Base-by-base conservation (phyloP, 2,888 invertebrate species). In the Drymonia ruficornis region DNA sequence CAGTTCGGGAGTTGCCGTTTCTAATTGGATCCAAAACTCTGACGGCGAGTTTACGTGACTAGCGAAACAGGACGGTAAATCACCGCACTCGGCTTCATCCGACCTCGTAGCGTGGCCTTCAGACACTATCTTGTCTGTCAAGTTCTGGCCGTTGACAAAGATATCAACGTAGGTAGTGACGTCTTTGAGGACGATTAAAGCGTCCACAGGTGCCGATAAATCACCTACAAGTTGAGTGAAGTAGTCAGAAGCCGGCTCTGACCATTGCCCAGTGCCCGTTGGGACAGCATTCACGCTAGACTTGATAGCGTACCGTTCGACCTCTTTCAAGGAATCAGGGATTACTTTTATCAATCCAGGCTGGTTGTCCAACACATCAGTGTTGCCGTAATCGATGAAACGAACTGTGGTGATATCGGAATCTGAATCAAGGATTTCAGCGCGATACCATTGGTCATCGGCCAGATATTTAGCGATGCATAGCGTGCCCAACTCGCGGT, bases 391-490 rank as follows among this genome's bases (percentile, higher is more conserved):
- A 78, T 97, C 97, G 13, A 96, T 94, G 70, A 96, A 97, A 34
- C 96, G 94, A 0, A 97, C 94, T 0, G 96, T 96, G 11, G 95
- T 96, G 40, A 96, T 95, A 61, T 96, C 96, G 7, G 94, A 93
- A 61, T 96, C 95, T 0, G 96, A 94, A 78, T 97, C 97, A 42
- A 98, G 94, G 9, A 99, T 96, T 77, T 95, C 95, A 0, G 98
- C 99, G 55, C 99, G 94, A 83, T 99, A 99, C 99, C 99, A 99
- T 62, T 94, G 94, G 42, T 96, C 95, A 78, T 99, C 98, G 1
- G 95, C 95, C 0, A 95, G 94, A 81, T 97, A 98, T 74, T 96
- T 95, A 0, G 98, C 98, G 48, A 95, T 93, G 69, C 96, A 97
- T 0, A 95, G 74, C 0, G 94, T 93, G 8, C 95, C 95, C 53